These are phyloP conservation scores for Imbricaverruca yamaguchii DNA, from an alignment of 2,888 invertebrate genomes.

Conservation along the genomic window DNA sequence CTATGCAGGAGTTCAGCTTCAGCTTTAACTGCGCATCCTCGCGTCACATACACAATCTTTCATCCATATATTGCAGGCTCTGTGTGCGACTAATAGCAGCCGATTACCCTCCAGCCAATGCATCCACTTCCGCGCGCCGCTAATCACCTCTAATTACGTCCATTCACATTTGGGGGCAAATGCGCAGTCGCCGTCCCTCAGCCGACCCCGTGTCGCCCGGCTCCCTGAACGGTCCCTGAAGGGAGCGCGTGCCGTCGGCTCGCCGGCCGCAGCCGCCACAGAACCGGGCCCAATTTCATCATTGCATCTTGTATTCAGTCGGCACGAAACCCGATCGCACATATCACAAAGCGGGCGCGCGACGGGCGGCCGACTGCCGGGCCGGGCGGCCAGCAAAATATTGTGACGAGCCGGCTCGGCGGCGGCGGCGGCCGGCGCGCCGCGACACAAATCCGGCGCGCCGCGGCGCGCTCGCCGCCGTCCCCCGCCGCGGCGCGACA, in stretches of 20 bases:
- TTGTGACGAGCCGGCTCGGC: background rate
- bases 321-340: constrained; percentile 2
- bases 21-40: too few relatives aligned
- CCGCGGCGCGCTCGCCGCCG: background rate
- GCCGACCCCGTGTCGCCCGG: background rate
- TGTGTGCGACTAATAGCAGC: too few relatives aligned
- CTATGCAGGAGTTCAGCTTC: too few relatives aligned
- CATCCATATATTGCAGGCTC: too few relatives aligned
- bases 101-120: background rate
- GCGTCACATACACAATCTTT: too few relatives aligned
- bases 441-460: too few relatives aligned
- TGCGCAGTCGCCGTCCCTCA: background rate
- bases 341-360: constrained; percentile 3
- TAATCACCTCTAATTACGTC: background rate
- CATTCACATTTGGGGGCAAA: background rate
- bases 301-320: constrained; percentile 16
- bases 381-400: background rate
- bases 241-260: too few relatives aligned
- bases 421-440: background rate
- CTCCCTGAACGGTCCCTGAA: too few relatives aligned
- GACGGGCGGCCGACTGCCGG: background rate
- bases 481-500: constrained; percentile 2
- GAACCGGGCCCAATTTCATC: constrained; percentile 1
- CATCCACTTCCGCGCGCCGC: background rate
- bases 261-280: background rate